These are phyloP conservation scores for Nebria ingens DNA, from an alignment of 1,140 invertebrate species.

Conservation along the genomic window DNA sequence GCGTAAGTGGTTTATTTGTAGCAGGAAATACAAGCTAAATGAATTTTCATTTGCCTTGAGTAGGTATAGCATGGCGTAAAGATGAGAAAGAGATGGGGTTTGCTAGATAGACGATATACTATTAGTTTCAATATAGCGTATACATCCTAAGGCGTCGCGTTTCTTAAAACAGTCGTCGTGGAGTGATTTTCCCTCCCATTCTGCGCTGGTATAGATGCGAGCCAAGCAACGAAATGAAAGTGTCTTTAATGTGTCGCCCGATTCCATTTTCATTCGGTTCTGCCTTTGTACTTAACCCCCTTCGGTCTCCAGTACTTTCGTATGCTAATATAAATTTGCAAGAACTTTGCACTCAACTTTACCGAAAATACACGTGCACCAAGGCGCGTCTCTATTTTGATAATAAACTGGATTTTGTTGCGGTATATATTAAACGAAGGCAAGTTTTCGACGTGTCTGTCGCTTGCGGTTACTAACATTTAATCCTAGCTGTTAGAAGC, in stretches of 20 bases:
- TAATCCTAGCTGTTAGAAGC: no score
- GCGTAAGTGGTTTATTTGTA: not conserved
- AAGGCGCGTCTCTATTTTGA: not conserved
- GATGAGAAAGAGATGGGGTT: no score
- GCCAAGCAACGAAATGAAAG: constrained; percentile 2
- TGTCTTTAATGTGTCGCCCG: constrained; percentile 6
- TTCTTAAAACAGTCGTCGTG: no score
- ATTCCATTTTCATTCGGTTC: not conserved
- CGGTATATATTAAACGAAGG: not conserved
- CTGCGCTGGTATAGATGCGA: not conserved
- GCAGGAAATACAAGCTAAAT: not conserved
- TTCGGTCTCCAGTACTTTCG: not conserved
- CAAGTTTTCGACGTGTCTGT: not conserved
- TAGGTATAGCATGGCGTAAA: no score
- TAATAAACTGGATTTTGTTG: not conserved
- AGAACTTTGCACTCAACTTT: constrained; percentile 9
- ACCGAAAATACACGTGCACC: not conserved
- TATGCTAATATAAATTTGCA: constrained; percentile 8
- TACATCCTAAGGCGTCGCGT: not conserved
- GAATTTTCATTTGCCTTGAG: not conserved
- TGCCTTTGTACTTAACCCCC: not conserved
- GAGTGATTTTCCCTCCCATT: not conserved
- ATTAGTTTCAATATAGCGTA: not conserved
- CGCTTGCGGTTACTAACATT: not conserved
- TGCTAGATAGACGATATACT: not conserved